Evolutionary conservation across 2,113 vertebrate species (phyloP), one percentile per base, ranked within the genome.

Genomic region (Anhinga rufa): DNA sequence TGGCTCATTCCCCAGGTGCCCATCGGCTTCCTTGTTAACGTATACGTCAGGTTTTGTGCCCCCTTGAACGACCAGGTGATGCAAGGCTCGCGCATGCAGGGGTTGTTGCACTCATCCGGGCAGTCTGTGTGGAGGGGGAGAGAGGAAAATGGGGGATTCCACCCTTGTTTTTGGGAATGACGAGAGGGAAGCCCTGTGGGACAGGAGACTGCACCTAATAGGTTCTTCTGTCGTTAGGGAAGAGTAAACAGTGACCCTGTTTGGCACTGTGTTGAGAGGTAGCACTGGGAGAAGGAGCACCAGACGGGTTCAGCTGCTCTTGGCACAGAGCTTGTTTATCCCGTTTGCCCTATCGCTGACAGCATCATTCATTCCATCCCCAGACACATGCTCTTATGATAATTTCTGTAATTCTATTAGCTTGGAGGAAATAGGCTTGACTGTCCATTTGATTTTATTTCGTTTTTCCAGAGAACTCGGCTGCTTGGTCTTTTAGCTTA

Each of bases 351-450:
- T 90, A 0, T 88, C 70, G 93, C 88, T 93, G 61, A 28, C 79
- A 84, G n/a, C 93, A 97, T 96, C 85, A 83, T 49, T 90, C 82
- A 88, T 66, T 94, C 75, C 8, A 32, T 91, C 92, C 74, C 90
- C 69, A 97, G 96, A 76, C 85, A 91, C 75, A 95, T 32, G 60
- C 60, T 95, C 82, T 94, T 86, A 95, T 25, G 52, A 87, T 97
- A 97, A 97, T 97, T 96, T 97, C 85, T 92, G 60, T 96, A 96
- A 97, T 96, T 94, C 72, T 84, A 42, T 97, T 97, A 96, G 22
- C 7, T 22, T 86, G 65, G 82, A 95, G 96, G 95, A 97, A 97
- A 94, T 96, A 81, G 76, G 88, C 72, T 96, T 94, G 94, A 72
- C 83, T 94, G 79, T 90, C 76, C 55, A 89, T 95, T 94, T 95